Evolutionary conservation across 2,113 vertebrate species (phyloP), one percentile per base, ranked within the genome.

Genomic region (Rhea pennata): DNA sequence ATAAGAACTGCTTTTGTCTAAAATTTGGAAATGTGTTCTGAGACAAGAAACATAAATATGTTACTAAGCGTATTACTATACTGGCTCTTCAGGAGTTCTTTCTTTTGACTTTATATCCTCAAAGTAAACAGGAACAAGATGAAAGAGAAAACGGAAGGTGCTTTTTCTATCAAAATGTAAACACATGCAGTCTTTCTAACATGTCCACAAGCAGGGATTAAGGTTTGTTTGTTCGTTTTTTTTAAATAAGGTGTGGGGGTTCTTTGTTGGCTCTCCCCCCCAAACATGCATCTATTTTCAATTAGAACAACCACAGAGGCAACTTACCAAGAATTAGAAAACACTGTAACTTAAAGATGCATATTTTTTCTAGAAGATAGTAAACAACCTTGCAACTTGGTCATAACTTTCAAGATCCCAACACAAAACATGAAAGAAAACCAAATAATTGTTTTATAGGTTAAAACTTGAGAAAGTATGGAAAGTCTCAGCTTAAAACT

Each of bases 291-390:
- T 15, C 26, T 84, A 53, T 81, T 92, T 84, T 64, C 74, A 82
- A 31, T 59, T 26, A 51, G 4, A 29, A 59, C 40, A 33, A 51
- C 1, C 13, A 58, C 0, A 8, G 29, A 80, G 51, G 26, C 10
- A 12, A 73, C 48, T 76, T 67, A 31, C 21, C 33, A 70, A 70
- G 26, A 69, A 85, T 5, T 6, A 56, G 24, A 81, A 70, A 87
- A 40, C 1, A 2, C 9, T 31, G 84, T 31, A 48, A 51, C 74
- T 19, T 61, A 40, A n/a, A 90, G 58, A 22, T 1, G 13, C 0
- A 5, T 2, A 2, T 53, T 23, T 56, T 44, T 61, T 15, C 58
- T 62, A 50, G 8, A 90, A 61, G n/a, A 53, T 4, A 67, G 22
- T 31, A 70, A 70, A 29, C 2, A 75, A 48, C 21, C 22, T 53